Base-by-base conservation (phyloP, 1,140 invertebrate species). In the Gyrodactylus salaris region DNA sequence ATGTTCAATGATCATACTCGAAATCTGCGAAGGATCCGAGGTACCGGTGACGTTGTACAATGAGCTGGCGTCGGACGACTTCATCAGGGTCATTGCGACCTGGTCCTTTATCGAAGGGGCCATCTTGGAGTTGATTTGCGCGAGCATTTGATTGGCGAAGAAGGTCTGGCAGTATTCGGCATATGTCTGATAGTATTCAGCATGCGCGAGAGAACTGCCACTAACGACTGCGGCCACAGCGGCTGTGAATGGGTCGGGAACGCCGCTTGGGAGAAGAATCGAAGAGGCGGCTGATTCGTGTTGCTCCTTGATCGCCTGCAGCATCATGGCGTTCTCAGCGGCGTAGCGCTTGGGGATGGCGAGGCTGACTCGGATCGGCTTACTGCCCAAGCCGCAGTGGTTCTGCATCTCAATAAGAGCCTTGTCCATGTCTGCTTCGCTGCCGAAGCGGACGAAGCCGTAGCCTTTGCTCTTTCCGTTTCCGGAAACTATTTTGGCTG, bases 391-490 rank as follows among this genome's bases (percentile, higher is more conserved):
- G 0, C 80, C 81, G 16, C 78, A 77, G 76, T 80, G 79, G 71
- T 82, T 81, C 75, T 83, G 82, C 83, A 84, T 84, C 76, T 84
- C 82, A 25, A 87, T 86, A 68, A 94, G 82, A 76, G 90, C 90
- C 78, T 88, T 87, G 78, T 91, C 88, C 78, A 94, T 90, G 78
- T 96, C 91, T 75, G 89, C 87, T 82, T 95, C 91, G 78, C 87
- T 89, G 7, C 88, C 87, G 80, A 96, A 95, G 76, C 89, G 84
- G 0, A 96, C 88, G 83, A 95, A 95, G n/a, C 91, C 92, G 80
- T 92, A 95, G 27, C 91, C 91, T 83, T 91, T 91, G 77, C 89
- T 92, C 76, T 89, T 87, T 20, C 91, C 91, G 77, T 86, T 85
- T 76, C 84, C 86, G 77, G 91, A 89, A 75, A 91, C 81, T 16